A percentile compares a stretch with the other conserved stretches of the same genome.
phyloP scores from a whole-genome alignment of 2,113 vertebrate genomes.

The Platysteira castanea region DNA sequence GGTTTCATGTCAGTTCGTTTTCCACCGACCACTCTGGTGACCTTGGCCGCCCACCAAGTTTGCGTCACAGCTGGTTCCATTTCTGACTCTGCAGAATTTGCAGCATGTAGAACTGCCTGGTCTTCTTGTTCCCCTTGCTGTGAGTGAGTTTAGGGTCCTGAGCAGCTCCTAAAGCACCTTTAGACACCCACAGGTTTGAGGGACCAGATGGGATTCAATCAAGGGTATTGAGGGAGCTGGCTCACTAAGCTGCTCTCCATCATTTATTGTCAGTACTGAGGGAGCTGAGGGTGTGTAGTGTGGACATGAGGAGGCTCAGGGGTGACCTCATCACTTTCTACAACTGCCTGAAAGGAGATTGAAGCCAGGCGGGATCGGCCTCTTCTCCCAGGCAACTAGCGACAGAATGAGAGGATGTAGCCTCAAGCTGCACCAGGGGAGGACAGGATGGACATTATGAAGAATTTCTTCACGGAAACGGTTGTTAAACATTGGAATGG shows the following conservation, averaged over 20 bases:
- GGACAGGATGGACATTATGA: not conserved
- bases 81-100: not conserved
- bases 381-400: not conserved
- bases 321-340: not conserved
- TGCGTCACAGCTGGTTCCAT: rapidly evolving
- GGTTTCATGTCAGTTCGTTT: rapidly evolving
- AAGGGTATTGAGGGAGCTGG: not conserved
- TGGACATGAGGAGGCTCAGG: not conserved
- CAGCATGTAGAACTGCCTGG: not conserved
- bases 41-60: rapidly evolving
- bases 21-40: rapidly evolving
- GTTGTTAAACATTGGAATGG: not conserved
- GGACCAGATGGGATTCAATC: rapidly evolving
- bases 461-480: not conserved
- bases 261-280: not conserved
- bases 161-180: not conserved
- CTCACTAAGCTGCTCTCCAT: not conserved
- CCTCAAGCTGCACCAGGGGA: too few species aligned
- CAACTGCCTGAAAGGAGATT: not conserved
- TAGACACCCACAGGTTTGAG: not conserved
- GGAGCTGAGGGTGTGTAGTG: not conserved
- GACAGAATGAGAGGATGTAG: not conserved
- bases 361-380: not conserved
- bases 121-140: not conserved
- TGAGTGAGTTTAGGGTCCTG: not conserved